Percentiles rank a stretch among this genome's conserved stretches.
Conservation (phyloP, 2,888 invertebrate genomes). For the Allolobophora icterica region DNA sequence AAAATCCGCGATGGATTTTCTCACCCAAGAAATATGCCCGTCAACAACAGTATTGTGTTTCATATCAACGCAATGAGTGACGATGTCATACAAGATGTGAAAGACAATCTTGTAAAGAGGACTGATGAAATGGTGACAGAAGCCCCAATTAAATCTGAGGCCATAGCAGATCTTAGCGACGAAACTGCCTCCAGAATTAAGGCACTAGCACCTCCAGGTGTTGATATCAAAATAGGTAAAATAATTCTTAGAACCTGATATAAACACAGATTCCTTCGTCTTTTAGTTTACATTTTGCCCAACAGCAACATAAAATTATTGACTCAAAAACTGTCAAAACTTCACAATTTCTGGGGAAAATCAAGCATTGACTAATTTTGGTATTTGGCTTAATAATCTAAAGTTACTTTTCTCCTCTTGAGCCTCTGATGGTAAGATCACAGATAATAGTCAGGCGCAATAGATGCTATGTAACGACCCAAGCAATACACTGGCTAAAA, state of each 20-base stretch:
- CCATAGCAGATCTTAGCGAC: constrained; percentile 21
- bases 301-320: background rate
- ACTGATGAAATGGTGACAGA: constrained; percentile 27
- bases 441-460: background rate
- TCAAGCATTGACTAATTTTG: background rate
- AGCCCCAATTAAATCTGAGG: background rate
- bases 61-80: constrained; percentile 22
- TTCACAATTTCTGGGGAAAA: background rate
- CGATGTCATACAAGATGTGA: background rate
- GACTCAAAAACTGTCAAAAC: background rate
- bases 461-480: background rate
- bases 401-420: background rate
- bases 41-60: no score
- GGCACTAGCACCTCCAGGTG: background rate
- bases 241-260: background rate
- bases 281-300: background rate
- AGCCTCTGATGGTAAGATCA: background rate
- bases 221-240: constrained; percentile 5
- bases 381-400: background rate
- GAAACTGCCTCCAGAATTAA: background rate
- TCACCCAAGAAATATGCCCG: background rate
- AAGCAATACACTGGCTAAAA: background rate
- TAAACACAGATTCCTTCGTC: background rate
- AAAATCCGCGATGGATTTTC: background rate
- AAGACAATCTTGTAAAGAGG: background rate